These are phyloP conservation scores for Eupithecia exiguata DNA, from an alignment of 2,888 invertebrate genomes.

Conservation along the genomic window DNA sequence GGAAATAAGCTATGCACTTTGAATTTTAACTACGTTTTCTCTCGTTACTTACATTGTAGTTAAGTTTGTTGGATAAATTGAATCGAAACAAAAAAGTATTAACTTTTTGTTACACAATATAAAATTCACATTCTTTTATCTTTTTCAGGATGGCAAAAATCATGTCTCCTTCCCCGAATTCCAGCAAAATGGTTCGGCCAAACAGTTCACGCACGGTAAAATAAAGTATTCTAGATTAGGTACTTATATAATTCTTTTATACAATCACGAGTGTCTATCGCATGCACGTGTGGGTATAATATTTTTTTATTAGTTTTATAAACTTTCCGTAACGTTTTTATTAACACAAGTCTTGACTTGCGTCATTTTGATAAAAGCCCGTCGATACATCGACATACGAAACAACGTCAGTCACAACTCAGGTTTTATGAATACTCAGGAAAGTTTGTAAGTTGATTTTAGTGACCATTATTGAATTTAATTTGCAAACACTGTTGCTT, in stretches of 20 bases:
- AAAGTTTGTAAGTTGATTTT: constrained; percentile 29
- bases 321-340: constrained; percentile 40
- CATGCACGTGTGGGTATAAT: constrained; percentile 80
- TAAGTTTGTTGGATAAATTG: no score
- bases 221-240: constrained; percentile 88
- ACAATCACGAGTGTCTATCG: constrained; percentile 80
- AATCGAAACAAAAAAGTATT: no score
- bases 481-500: constrained; percentile 67
- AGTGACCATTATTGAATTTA: constrained; percentile 53
- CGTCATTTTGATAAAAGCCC: background rate
- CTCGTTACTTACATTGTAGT: no score
- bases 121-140: constrained; percentile 11
- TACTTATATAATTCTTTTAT: constrained; percentile 81
- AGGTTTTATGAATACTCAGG: background rate
- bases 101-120: background rate
- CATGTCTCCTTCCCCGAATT: constrained; percentile 95
- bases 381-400: background rate
- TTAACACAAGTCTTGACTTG: background rate
- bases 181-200: constrained; percentile 94
- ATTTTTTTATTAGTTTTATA: constrained; percentile 50
- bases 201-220: constrained; percentile 95
- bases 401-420: background rate
- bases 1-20: no score
- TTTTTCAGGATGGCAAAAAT: constrained; percentile 91
- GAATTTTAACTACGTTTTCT: no score